Conservation (phyloP, 2,797 vertebrate species). For the Cynodonichthys magdalenae region DNA sequence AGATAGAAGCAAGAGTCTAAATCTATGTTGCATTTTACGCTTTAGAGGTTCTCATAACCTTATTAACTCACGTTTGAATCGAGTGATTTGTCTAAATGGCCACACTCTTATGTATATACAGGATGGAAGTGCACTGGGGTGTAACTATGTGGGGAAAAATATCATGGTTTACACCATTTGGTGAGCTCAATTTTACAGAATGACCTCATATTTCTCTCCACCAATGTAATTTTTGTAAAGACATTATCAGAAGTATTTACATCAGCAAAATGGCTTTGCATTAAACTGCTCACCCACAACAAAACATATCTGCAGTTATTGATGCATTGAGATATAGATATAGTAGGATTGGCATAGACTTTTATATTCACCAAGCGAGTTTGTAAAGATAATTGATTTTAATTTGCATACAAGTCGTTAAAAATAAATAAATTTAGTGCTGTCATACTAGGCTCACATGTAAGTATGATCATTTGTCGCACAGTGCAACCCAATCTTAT, state of each 20-base stretch:
- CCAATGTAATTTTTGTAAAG: constrained; percentile 54
- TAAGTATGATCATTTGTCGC: no score
- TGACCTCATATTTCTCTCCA: constrained; percentile 47
- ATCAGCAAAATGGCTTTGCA: constrained; percentile 43
- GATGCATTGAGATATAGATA: neutral
- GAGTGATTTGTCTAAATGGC: constrained; percentile 50
- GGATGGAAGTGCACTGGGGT: constrained; percentile 18
- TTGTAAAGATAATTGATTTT: neutral
- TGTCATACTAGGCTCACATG: no score
- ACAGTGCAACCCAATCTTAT: neutral
- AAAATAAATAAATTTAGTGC: no score
- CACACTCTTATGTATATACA: constrained; percentile 17
- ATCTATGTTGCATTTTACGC: constrained; percentile 31
- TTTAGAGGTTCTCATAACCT: constrained; percentile 38
- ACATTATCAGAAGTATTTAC: constrained; percentile 52
- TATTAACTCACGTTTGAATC: constrained; percentile 41
- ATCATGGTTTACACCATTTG: constrained; percentile 45
- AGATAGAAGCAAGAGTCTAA: neutral
- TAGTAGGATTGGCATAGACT: neutral
- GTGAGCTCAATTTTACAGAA: constrained; percentile 48
- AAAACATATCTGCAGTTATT: neutral
- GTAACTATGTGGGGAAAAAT: constrained; percentile 41
- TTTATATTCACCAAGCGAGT: constrained; percentile 2
- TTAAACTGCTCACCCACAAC: constrained; percentile 27
- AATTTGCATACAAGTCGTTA: neutral